Conservation (phyloP, 2,113 vertebrate species). For the Microtus richardsoni region DNA sequence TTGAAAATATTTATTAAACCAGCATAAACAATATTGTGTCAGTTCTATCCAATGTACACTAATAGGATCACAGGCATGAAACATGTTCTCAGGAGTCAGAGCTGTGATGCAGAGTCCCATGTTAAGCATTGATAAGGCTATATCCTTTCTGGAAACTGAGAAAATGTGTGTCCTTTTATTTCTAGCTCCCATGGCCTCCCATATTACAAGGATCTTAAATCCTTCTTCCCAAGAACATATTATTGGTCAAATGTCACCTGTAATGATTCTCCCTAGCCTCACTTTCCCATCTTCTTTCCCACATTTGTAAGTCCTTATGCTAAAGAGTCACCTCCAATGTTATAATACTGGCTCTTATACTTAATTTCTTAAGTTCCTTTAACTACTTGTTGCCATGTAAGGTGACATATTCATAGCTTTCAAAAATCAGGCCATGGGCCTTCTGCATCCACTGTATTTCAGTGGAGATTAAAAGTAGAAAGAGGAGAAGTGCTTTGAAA, state of each 20-base stretch:
- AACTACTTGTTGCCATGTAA: not conserved
- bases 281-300: not conserved
- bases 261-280: not conserved
- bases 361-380: not conserved
- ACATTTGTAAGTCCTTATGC: not conserved
- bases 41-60: not conserved
- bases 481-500: not conserved
- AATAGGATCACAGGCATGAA: not conserved
- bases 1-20: conserved; percentile 3
- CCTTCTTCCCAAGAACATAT: not conserved
- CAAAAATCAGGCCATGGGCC: not conserved
- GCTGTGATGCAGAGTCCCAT: not conserved
- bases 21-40: not conserved
- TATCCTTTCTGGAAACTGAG: not conserved
- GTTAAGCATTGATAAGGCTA: not conserved
- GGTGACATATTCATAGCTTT: not conserved
- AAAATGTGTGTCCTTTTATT: not conserved
- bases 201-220: not conserved
- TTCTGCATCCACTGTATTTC: not conserved
- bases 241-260: not conserved
- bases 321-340: not conserved
- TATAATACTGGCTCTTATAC: not conserved
- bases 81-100: not conserved
- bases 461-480: not conserved
- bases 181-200: not conserved